Base-by-base conservation (phyloP, 2,888 invertebrate species). In the Coleophora deauratella region DNA sequence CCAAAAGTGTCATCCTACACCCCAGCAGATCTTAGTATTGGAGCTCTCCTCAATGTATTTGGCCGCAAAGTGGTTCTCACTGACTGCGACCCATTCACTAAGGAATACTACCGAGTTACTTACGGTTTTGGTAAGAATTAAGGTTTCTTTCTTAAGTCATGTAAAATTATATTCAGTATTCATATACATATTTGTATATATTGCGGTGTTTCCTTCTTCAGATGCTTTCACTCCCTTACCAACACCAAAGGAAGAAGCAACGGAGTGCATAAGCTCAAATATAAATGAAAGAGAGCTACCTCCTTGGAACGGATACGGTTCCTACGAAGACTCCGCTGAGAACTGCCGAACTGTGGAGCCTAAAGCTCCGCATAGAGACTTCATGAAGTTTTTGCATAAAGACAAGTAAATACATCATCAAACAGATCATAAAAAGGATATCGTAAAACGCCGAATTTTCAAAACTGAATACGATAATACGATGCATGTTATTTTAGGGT, bases 221-320 rank as follows among this genome's bases (percentile, higher is more conserved):
- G 90, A 91, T 59, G 88, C 91, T 40, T 92, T 93, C 59, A 89
- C 88, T 3, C 88, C 91, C 0, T 62, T 91, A 8, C 60, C 77
- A 14, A 64, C 73, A 38, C 91, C 91, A 1, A 57, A 63, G 27
- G 71, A 74, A 11, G 56, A 68, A 8, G 52, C 60, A 3, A 60
- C 54, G 0, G 71, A 72, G 42, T 65, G 67, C 38, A 45, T 78
- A 9, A 56, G 74, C 42, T 57, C 73, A 37, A 59, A 52, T 1
- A 46, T 77, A 35, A 62, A 66, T 3, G 73, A 86, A 14, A 71
- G 88, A 1, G 72, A 88, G 50, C 63, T 93, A 35, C 96, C 97
- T 0, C 96, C 96, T 0, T 97, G 94, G 89, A 97, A 96, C 63
- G 97, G 97, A 2, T 96, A 91, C 74, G 97, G 97, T 0, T 90